phyloP scores from a whole-genome alignment of 2,797 vertebrate genomes.

The Urosaurus nigricauda region DNA sequence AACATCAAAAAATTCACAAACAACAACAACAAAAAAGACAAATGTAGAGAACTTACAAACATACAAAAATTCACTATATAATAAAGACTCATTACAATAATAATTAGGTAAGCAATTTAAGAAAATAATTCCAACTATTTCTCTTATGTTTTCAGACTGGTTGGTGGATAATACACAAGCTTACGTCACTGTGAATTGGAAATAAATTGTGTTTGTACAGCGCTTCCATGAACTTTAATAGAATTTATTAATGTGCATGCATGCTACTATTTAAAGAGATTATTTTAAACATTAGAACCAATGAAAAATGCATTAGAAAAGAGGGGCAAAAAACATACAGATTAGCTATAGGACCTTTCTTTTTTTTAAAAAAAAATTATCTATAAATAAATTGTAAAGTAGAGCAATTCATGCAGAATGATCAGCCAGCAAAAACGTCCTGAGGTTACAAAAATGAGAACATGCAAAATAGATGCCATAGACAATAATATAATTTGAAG shows the following conservation, averaged over 20 bases:
- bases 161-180: conserved; percentile 20
- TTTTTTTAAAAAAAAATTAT: neutral
- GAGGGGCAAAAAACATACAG: neutral
- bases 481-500: neutral
- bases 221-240: neutral
- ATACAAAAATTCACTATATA: neutral
- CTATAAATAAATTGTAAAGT: conserved; percentile 11
- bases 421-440: neutral
- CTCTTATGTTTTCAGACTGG: neutral
- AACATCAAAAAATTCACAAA: too few species aligned
- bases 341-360: neutral
- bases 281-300: neutral
- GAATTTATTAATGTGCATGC: neutral
- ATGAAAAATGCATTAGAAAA: neutral
- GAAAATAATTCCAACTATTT: neutral
- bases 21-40: too few species aligned
- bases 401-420: neutral
- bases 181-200: neutral
- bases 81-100: neutral
- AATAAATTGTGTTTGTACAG: neutral
- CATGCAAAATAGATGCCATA: neutral
- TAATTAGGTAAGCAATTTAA: neutral
- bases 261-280: neutral
- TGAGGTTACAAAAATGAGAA: conserved; percentile 6
- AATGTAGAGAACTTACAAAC: too few species aligned